These are phyloP conservation scores for Spodoptera picta DNA, from an alignment of 2,888 invertebrate genomes.

Conservation along the genomic window DNA sequence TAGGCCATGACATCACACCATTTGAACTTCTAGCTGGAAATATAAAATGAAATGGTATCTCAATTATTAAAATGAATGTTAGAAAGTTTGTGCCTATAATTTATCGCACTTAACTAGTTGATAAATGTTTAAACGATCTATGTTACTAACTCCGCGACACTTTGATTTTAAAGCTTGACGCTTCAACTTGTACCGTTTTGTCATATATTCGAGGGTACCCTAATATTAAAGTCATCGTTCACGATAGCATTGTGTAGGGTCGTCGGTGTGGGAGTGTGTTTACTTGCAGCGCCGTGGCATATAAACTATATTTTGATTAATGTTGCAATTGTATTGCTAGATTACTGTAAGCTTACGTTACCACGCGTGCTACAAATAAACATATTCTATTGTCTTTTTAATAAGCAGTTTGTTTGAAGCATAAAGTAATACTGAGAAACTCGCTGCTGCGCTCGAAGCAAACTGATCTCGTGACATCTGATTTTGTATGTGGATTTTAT, in stretches of 20 bases:
- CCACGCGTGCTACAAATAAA: constrained; percentile 47
- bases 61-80: constrained; percentile 50
- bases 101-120: constrained; percentile 62
- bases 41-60: constrained; percentile 36
- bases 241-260: constrained; percentile 37
- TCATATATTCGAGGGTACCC: constrained; percentile 44
- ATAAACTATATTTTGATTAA: constrained; percentile 7
- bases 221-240: constrained; percentile 48
- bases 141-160: constrained; percentile 61
- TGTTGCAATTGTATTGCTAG: constrained; percentile 5
- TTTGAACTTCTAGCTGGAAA: constrained; percentile 36
- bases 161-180: constrained; percentile 60
- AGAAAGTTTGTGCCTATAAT: constrained; percentile 59
- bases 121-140: constrained; percentile 49
- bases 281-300: constrained; percentile 42
- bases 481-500: constrained; percentile 43
- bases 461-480: constrained; percentile 51
- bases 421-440: constrained; percentile 58
- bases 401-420: constrained; percentile 48
- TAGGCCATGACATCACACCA: constrained; percentile 60
- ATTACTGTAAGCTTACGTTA: constrained; percentile 10
- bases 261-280: constrained; percentile 37
- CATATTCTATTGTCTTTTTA: constrained; percentile 36
- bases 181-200: constrained; percentile 54
- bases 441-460: constrained; percentile 26